Evolutionary conservation across 2,888 invertebrate genomes (phyloP).

Genomic region (Tholera decimalis): DNA sequence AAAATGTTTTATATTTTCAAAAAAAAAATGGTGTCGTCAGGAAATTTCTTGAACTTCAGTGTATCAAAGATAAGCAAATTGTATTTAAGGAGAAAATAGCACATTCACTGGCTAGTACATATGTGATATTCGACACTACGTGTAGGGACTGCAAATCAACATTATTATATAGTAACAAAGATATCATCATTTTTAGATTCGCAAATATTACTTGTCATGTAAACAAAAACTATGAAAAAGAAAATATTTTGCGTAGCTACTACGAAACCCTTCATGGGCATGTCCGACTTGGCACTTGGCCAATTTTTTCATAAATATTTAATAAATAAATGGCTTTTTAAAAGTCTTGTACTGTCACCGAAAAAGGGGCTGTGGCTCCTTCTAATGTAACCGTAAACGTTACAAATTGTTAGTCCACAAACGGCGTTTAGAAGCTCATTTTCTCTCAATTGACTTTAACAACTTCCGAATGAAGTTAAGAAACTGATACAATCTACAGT

Average conservation of each 20-base stretch:
- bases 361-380: not conserved
- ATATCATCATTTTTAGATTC: not conserved
- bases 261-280: too few species aligned
- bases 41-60: not conserved
- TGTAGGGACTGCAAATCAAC: not conserved
- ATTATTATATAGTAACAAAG: not conserved
- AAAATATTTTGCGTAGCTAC: too few species aligned
- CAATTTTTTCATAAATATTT: too few species aligned
- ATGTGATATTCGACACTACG: not conserved
- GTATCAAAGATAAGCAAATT: not conserved
- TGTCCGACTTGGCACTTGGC: too few species aligned
- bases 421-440: constrained; percentile 44
- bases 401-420: constrained; percentile 47
- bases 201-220: too few species aligned
- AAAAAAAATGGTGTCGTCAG: not conserved
- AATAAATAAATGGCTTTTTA: not conserved
- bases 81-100: not conserved
- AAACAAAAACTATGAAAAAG: too few species aligned
- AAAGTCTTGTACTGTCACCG: not conserved
- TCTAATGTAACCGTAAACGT: constrained; percentile 23
- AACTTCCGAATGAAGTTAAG: constrained; percentile 51
- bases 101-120: not conserved
- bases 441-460: constrained; percentile 50
- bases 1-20: constrained; percentile 3
- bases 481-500: constrained; percentile 53